Conservation (phyloP, 2,888 invertebrate species). For the Lasioglossum villosulum region DNA sequence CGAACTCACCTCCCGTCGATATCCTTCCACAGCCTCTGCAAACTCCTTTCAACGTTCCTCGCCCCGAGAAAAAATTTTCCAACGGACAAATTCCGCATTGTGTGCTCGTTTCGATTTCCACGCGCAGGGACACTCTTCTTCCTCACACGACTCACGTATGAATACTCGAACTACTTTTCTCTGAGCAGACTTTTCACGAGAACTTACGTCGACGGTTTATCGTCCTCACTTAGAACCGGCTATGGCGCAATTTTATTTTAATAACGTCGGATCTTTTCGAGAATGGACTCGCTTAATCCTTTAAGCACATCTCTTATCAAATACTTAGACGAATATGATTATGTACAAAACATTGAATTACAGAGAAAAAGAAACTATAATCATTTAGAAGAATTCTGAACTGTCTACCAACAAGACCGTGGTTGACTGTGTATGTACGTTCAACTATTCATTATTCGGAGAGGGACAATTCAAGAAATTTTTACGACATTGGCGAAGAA, state of each 20-base stretch:
- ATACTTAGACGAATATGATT: no score
- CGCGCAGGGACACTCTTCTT: not conserved
- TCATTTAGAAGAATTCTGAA: no score
- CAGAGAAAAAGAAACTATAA: no score
- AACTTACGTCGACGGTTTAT: not conserved
- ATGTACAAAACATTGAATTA: no score
- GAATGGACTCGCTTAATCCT: no score
- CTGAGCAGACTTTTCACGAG: not conserved
- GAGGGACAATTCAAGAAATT: no score
- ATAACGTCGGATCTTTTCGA: not conserved
- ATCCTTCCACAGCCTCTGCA: constrained; percentile 35
- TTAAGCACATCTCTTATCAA: no score
- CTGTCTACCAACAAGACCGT: no score
- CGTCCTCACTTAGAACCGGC: not conserved
- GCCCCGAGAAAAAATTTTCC: not conserved
- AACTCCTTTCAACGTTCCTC: constrained; percentile 6
- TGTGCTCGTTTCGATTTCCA: not conserved
- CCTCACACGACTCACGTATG: not conserved
- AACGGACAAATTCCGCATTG: not conserved
- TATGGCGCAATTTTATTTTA: not conserved
- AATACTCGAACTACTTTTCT: not conserved
- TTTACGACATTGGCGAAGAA: no score
- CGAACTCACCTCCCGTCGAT: constrained; percentile 28
- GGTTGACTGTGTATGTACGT: no score
- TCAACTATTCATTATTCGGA: no score